Base-by-base conservation (phyloP, 2,888 invertebrate species). In the Rhingia rostrata region DNA sequence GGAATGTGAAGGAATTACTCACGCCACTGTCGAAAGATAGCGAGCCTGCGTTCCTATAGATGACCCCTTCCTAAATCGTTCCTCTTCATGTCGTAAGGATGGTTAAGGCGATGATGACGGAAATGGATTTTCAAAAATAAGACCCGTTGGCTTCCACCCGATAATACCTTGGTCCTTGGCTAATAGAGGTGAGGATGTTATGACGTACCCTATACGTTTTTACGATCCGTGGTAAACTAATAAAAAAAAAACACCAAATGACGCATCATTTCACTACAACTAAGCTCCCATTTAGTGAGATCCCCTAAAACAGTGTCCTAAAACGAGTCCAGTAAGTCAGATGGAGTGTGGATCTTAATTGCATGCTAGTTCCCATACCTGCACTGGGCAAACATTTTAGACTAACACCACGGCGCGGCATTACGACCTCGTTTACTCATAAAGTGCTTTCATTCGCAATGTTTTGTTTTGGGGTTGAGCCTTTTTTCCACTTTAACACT, bases 101-200 rank as follows among this genome's bases (percentile, higher is more conserved):
- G 37, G 66, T 73, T 54, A 2, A 22, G 22, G 2, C 22, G 22
- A 22, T 22, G 22, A 22, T 22, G 30, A 67, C 72, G 49, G 66
- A 82, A 82, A 82, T 82, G 72, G 61, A 72, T 82, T 77, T 77
- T 56, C 61, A 51, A 67, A 82, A 61, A 67, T 70, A 78, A 78
- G 61, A 56, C 12, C 41, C 32, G 39, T 54, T 45, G 66, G 64
- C 54, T 2, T 22, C 22, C 2, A 22, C 22, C 22, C 22, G 22
- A 22, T 41, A 9, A 45, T 58, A 67, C 33, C 45, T 43, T 49
- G 49, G 41, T 12, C 12, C 53, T 53, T 35, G 49, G 47, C 33
- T 58, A 49, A 35, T 49, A 43, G 58, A 51, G 51, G 12, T 14
- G 14, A 43, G 22, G 12, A 66, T 75, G 51, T 54, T 54, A 69